These are phyloP conservation scores for Ibycter americanus DNA, from an alignment of 2,797 vertebrate genomes.

Conservation along the genomic window DNA sequence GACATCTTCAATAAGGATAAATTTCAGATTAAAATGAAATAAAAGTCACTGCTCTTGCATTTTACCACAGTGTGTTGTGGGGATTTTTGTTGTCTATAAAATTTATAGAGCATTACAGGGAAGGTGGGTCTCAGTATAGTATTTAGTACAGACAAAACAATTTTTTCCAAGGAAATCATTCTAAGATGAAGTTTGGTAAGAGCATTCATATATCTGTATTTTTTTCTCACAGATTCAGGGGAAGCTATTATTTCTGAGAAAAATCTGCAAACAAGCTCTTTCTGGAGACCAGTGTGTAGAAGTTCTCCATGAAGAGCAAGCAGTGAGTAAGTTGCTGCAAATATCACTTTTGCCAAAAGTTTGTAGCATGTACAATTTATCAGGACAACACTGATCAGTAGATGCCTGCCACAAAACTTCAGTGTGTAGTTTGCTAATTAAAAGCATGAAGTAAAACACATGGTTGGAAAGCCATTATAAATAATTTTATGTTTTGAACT, in stretches of 20 bases:
- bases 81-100: not conserved
- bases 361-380: not conserved
- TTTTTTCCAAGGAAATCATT: not conserved
- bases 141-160: not conserved
- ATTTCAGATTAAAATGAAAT: not conserved
- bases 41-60: not conserved
- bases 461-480: not conserved
- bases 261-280: not conserved
- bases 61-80: not conserved
- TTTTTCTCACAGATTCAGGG: not conserved
- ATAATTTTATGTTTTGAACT: not conserved
- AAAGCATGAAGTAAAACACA: not conserved
- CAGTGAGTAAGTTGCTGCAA: not conserved
- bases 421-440: not conserved
- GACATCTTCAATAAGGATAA: not conserved
- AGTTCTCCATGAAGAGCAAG: not conserved
- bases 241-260: not conserved
- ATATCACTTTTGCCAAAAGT: not conserved
- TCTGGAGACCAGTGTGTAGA: not conserved
- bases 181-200: not conserved
- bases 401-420: not conserved
- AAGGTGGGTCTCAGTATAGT: not conserved
- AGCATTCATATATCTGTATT: not conserved
- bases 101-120: not conserved
- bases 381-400: not conserved